Evolutionary conservation across 2,888 invertebrate species (phyloP).

Genomic region (Dastarcus helophoroides): DNA sequence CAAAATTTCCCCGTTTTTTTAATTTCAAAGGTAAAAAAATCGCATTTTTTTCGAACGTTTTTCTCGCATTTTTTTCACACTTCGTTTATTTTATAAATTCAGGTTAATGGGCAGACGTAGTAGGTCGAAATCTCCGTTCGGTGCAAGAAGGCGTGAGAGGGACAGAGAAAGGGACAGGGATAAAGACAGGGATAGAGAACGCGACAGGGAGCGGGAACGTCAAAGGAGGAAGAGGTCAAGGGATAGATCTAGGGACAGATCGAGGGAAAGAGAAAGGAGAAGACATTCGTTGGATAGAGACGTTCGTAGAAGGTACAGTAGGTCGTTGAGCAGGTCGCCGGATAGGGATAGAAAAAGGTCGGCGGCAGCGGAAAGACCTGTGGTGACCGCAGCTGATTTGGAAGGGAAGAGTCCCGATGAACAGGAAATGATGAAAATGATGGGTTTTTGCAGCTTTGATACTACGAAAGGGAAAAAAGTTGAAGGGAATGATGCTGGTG

Average conservation of each 20-base stretch:
- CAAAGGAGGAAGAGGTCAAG: slow-evolving; percentile 35
- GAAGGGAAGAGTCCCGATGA: slow-evolving; percentile 86
- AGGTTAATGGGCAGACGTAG: slow-evolving; percentile 43
- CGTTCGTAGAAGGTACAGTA: slow-evolving; percentile 33
- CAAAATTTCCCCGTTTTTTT: slow-evolving; percentile 16
- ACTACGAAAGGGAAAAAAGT: slow-evolving; percentile 95
- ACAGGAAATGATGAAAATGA: slow-evolving; percentile 87
- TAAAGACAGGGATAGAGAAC: slow-evolving; percentile 35
- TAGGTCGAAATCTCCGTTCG: slow-evolving; percentile 39
- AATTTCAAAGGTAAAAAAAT: slow-evolving; percentile 11
- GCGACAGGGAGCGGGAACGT: slow-evolving; percentile 37
- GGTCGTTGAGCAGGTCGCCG: slow-evolving; percentile 29
- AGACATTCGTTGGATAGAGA: slow-evolving; percentile 37
- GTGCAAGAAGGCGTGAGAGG: slow-evolving; percentile 40
- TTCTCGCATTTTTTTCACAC: slow-evolving; percentile 7
- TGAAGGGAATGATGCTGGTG: slow-evolving; percentile 86
- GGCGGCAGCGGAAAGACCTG: slow-evolving; percentile 44
- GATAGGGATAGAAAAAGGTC: slow-evolving; percentile 24
- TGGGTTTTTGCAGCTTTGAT: slow-evolving; percentile 96
- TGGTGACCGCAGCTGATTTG: slow-evolving; percentile 70
- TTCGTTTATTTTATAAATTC: slow-evolving; percentile 9
- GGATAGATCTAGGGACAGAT: slow-evolving; percentile 34
- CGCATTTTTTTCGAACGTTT: slow-evolving; percentile 9
- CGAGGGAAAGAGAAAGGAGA: slow-evolving; percentile 37
- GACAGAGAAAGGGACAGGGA: slow-evolving; percentile 40